Evolutionary conservation across 2,797 vertebrate genomes (phyloP).

Genomic region (Labroides dimidiatus): DNA sequence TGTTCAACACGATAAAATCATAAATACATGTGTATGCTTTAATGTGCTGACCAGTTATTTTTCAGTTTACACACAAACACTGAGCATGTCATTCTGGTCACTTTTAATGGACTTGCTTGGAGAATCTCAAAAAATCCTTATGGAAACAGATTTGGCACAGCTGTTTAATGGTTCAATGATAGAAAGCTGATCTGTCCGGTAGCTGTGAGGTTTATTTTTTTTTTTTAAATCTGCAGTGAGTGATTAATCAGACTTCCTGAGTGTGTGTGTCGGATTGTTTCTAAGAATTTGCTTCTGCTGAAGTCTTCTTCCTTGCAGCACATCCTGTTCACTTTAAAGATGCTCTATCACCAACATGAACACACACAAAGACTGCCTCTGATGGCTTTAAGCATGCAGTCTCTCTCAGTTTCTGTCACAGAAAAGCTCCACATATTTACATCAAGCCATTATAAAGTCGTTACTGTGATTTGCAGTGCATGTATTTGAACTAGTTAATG

Average conservation of each 20-base stretch:
- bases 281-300: conserved; percentile 52
- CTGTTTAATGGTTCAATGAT: neutral
- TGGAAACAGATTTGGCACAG: too few species aligned
- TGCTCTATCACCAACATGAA: neutral
- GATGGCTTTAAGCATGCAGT: neutral
- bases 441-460: too few species aligned
- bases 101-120: too few species aligned
- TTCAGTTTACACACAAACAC: too few species aligned
- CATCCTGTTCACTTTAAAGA: conserved; percentile 36
- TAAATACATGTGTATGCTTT: too few species aligned
- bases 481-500: neutral
- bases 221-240: neutral
- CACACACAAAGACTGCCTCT: neutral
- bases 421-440: neutral
- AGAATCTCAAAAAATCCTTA: too few species aligned
- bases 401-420: neutral
- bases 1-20: too few species aligned
- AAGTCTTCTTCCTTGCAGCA: conserved; percentile 4
- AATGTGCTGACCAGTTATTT: too few species aligned
- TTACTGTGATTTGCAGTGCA: too few species aligned
- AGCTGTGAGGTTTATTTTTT: neutral
- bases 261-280: conserved; percentile 30
- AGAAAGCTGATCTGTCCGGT: neutral
- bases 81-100: too few species aligned
- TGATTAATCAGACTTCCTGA: conserved; percentile 48